These are phyloP conservation scores for Muscina levida DNA, from an alignment of 2,888 invertebrate genomes.

Conservation along the genomic window DNA sequence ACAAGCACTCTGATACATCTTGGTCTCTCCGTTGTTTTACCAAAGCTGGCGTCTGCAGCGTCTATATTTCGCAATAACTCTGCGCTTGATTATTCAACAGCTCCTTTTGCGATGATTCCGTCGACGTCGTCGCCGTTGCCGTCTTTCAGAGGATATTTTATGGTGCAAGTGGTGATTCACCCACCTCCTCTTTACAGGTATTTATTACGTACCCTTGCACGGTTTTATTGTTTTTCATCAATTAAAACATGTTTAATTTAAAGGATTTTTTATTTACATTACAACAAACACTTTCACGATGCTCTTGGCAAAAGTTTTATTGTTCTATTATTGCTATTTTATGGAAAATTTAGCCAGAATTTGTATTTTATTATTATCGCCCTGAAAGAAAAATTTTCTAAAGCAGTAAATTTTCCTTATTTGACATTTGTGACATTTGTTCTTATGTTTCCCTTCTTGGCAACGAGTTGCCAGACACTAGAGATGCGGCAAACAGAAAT, in stretches of 20 bases:
- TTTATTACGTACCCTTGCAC: constrained; percentile 56
- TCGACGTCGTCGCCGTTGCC: constrained; percentile 35
- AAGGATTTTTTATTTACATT: neutral
- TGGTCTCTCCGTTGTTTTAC: constrained; percentile 26
- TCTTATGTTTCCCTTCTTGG: too few relatives aligned
- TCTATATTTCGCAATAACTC: too few relatives aligned
- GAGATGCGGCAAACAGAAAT: too few relatives aligned
- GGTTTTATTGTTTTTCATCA: constrained; percentile 32
- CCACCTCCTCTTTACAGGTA: constrained; percentile 56
- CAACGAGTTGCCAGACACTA: too few relatives aligned
- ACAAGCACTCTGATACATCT: constrained; percentile 87
- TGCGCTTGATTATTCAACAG: constrained; percentile 52
- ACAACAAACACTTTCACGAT: constrained; percentile 12
- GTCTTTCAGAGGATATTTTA: constrained; percentile 52
- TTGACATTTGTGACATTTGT: constrained; percentile 47
- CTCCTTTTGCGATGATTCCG: too few relatives aligned
- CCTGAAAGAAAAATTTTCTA: constrained; percentile 48
- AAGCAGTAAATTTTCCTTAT: constrained; percentile 43
- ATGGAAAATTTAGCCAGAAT: constrained; percentile 21
- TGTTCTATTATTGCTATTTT: neutral
- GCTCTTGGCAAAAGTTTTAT: neutral
- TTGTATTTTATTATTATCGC: constrained; percentile 25
- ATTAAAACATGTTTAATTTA: constrained; percentile 55
- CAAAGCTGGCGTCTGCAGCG: too few relatives aligned
- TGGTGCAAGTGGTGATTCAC: constrained; percentile 51